Evolutionary conservation across 2,888 invertebrate genomes (phyloP).

Genomic region (Tinea semifulvella): DNA sequence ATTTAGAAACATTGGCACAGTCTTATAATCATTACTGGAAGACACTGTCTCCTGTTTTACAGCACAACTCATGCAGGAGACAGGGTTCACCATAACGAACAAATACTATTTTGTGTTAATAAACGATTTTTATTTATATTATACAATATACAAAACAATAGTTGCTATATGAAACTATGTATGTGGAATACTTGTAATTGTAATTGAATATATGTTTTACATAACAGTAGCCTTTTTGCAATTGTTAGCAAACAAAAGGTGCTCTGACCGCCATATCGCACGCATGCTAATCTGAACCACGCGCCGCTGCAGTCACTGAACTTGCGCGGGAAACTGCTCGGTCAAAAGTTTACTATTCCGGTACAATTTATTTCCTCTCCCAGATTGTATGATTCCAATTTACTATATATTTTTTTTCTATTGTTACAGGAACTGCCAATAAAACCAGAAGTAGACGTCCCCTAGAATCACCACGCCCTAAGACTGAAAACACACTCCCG

Average conservation of each 20-base stretch:
- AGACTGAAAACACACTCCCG: slow-evolving; percentile 57
- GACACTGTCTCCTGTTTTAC: too few relatives aligned
- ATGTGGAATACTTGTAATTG: too few relatives aligned
- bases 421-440: slow-evolving; percentile 52
- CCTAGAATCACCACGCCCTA: slow-evolving; percentile 46
- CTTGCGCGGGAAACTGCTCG: not conserved
- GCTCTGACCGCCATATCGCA: slow-evolving; percentile 3
- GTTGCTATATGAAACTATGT: too few relatives aligned
- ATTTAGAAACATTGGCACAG: too few relatives aligned
- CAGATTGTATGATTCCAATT: not conserved
- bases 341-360: slow-evolving; percentile 9
- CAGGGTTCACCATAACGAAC: too few relatives aligned
- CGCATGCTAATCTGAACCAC: slow-evolving; percentile 8
- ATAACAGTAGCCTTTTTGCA: not conserved
- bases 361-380: not conserved
- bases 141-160: too few relatives aligned
- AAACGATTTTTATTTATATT: too few relatives aligned
- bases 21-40: too few relatives aligned
- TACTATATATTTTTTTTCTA: slow-evolving; percentile 20
- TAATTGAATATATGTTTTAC: slow-evolving; percentile 6
- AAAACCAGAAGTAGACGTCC: slow-evolving; percentile 48
- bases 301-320: slow-evolving; percentile 1
- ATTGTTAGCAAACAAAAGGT: slow-evolving; percentile 1
- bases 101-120: too few relatives aligned
- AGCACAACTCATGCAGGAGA: too few relatives aligned